Percentiles rank a stretch among this genome's conserved stretches.
Conservation (phyloP, 2,797 vertebrate species). For the Characodon lateralis region DNA sequence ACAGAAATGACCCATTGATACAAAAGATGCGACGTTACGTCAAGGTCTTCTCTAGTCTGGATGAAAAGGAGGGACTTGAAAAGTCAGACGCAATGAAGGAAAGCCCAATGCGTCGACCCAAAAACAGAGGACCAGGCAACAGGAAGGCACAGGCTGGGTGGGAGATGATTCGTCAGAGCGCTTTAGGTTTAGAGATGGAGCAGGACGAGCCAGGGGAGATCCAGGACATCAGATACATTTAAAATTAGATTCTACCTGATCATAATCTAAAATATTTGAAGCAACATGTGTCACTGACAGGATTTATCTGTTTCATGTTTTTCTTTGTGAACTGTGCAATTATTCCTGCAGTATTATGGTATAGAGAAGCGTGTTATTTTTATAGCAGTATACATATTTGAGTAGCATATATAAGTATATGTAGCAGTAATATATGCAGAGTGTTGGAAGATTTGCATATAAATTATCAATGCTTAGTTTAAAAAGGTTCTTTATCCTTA, state of each 20-base stretch:
- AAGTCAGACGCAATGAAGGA: slow-evolving; percentile 46
- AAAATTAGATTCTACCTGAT: background rate
- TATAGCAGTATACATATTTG: slow-evolving; percentile 31
- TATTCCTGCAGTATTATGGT: slow-evolving; percentile 70
- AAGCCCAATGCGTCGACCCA: slow-evolving; percentile 29
- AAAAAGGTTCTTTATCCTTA: too few relatives aligned
- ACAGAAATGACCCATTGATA: slow-evolving; percentile 71
- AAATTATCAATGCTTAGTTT: too few relatives aligned
- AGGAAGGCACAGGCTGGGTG: slow-evolving; percentile 61
- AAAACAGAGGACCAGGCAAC: slow-evolving; percentile 24
- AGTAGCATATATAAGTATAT: slow-evolving; percentile 14
- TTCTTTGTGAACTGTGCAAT: slow-evolving; percentile 55
- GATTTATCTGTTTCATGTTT: slow-evolving; percentile 3
- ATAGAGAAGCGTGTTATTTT: slow-evolving; percentile 62
- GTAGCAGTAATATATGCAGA: slow-evolving; percentile 41
- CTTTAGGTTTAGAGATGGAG: slow-evolving; percentile 70
- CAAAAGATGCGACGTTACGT: slow-evolving; percentile 80
- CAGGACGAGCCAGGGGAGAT: slow-evolving; percentile 54
- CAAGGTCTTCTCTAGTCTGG: slow-evolving; percentile 71
- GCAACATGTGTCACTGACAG: slow-evolving; percentile 13
- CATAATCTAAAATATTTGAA: background rate
- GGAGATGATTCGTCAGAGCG: slow-evolving; percentile 77
- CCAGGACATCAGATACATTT: slow-evolving; percentile 68
- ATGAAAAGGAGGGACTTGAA: slow-evolving; percentile 49
- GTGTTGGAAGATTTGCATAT: too few relatives aligned